Percentiles rank a stretch among this genome's conserved stretches.
Conservation (phyloP, 2,797 vertebrate genomes). For the Atherinosoma microstoma region DNA sequence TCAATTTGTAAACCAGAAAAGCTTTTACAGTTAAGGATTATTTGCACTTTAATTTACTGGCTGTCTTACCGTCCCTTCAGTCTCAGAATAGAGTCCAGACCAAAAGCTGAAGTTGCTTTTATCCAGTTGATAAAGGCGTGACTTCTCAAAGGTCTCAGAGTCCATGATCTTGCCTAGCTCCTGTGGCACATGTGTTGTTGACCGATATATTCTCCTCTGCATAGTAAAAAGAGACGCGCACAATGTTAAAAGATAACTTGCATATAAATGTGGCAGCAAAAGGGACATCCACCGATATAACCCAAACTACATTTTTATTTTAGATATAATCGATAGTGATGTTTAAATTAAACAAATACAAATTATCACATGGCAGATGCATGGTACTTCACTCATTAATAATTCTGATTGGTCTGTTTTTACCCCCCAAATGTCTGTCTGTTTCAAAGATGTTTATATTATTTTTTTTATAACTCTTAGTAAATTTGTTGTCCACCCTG, state of each 20-base stretch:
- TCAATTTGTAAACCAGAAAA: neutral
- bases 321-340: neutral
- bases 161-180: slow-evolving; percentile 97
- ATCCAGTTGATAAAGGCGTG: slow-evolving; percentile 96
- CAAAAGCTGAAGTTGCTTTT: slow-evolving; percentile 99
- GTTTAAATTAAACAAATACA: neutral
- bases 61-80: slow-evolving; percentile 92
- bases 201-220: slow-evolving; percentile 92
- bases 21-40: neutral
- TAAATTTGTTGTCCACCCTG: neutral
- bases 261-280: neutral
- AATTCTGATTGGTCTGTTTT: neutral
- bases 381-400: neutral
- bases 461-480: neutral
- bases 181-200: slow-evolving; percentile 90
- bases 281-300: neutral
- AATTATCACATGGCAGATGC: neutral
- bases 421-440: no score
- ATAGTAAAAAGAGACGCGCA: slow-evolving; percentile 1
- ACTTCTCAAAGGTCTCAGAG: slow-evolving; percentile 96
- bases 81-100: slow-evolving; percentile 97
- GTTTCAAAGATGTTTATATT: no score
- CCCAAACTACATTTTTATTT: neutral
- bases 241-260: neutral
- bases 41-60: neutral